Evolutionary conservation across 2,888 invertebrate species (phyloP), one percentile per base, ranked within the genome.

Genomic region (Acronicta aceris): DNA sequence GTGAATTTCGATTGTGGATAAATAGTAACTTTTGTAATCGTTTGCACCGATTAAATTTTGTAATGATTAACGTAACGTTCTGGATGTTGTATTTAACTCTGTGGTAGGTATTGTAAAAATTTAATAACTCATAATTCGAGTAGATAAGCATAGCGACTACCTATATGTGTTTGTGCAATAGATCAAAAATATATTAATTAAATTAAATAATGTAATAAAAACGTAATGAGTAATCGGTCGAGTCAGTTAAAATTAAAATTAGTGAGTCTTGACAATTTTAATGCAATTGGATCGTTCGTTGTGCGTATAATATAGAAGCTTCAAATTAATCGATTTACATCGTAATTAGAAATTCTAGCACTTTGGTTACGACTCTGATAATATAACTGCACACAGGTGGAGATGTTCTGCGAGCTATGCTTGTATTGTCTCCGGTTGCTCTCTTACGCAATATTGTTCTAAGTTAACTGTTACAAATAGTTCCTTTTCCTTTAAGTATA

Each of bases 51-150:
- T 89, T 91, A 86, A 87, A 89, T 91, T 92, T 93, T 94, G 93
- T 94, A 93, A 93, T 91, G 91, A 93, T 89, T 87, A 89, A 91
- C 88, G 86, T 93, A 89, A 89, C 85, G 83, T 92, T 94, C 93
- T 93, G 91, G 86, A 93, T 94, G 94, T 94, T 89, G 93, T 93
- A 92, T 92, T 92, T 92, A 92, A 92, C 88, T 90, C 86, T 87
- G 88, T 91, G 90, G 91, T 88, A 82, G 86, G 85, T 91, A 91
- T 89, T 94, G 93, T 93, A 93, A 89, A 93, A 89, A 90, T 84
- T 85, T 87, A 88, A 87, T 89, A 88, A 92, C 84, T 87, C 89
- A 89, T 88, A 89, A 90, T 89, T 91, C 79, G 85, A 89, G 90
- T 93, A 92, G 92, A 82, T 88, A 88, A 91, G 86, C 81, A 86